Percentiles rank a stretch among this genome's conserved stretches.
Conservation (phyloP, 2,888 invertebrate genomes). For the Lasioglossum marginatum region DNA sequence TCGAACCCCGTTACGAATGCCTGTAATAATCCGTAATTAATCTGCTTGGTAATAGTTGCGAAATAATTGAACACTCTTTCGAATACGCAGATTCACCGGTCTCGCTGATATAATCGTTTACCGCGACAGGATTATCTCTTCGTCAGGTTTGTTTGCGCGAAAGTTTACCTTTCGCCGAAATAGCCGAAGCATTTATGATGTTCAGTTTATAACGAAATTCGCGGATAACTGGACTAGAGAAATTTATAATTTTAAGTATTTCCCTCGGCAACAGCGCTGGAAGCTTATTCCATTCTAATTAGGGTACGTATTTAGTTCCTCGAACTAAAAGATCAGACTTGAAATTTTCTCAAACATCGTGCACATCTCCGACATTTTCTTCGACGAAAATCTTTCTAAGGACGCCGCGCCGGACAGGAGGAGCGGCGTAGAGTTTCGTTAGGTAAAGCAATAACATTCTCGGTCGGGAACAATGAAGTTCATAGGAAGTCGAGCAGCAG, state of each 20-base stretch:
- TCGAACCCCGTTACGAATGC: background rate
- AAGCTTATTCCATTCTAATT: background rate
- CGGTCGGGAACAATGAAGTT: background rate
- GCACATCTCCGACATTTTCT: background rate
- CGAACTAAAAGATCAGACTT: background rate
- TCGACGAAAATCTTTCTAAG: no score
- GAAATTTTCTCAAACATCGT: background rate
- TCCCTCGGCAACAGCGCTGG: background rate
- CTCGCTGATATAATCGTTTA: background rate
- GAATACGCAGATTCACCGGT: background rate
- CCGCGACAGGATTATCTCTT: background rate
- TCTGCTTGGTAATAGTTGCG: background rate
- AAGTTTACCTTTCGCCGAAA: background rate
- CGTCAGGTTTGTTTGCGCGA: background rate
- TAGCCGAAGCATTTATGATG: background rate
- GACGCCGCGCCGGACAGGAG: no score
- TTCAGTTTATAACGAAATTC: background rate
- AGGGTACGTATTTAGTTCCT: background rate
- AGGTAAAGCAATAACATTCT: background rate
- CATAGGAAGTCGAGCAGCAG: background rate
- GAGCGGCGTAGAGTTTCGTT: background rate
- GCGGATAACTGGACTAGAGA: background rate
- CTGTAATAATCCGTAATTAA: background rate
- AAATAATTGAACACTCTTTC: background rate
- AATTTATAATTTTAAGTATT: background rate